Evolutionary conservation across 64 coral and sea anemone genomes (phyloP).

Genomic region (Stylophora pistillata): DNA sequence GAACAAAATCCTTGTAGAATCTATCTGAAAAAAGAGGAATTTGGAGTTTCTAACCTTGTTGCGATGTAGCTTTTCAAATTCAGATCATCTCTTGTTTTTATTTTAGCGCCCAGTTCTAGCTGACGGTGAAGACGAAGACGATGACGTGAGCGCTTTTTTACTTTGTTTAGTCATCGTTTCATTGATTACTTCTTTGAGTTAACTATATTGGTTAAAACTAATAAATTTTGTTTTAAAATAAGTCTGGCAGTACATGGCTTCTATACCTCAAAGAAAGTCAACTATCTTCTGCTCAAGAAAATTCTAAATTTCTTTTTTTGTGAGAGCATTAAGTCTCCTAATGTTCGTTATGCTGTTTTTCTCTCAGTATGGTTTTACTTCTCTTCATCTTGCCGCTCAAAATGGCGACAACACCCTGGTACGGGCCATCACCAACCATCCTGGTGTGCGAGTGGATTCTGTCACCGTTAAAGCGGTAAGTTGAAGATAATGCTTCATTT

Average conservation of each 20-base stretch:
- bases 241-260: too few species aligned
- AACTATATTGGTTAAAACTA: too few species aligned
- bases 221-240: too few species aligned
- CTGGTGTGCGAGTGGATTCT: slow-evolving; percentile 62
- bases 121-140: slow-evolving; percentile 13
- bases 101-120: slow-evolving; percentile 34
- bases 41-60: too few species aligned
- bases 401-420: slow-evolving; percentile 62
- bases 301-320: too few species aligned
- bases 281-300: too few species aligned
- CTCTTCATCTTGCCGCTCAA: slow-evolving; percentile 76
- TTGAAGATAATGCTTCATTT: background rate
- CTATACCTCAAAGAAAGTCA: too few species aligned
- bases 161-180: too few species aligned
- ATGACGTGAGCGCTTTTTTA: slow-evolving; percentile 45
- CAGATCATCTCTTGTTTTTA: background rate
- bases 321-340: background rate
- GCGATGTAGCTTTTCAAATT: background rate
- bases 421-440: slow-evolving; percentile 64
- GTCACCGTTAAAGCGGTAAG: slow-evolving; percentile 43
- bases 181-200: too few species aligned
- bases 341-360: background rate
- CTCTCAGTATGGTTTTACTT: slow-evolving; percentile 68
- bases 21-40: too few species aligned
- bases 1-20: too few species aligned